Evolutionary conservation across 2,113 vertebrate species (phyloP).

Genomic region (Choloepus hoffmanni): DNA sequence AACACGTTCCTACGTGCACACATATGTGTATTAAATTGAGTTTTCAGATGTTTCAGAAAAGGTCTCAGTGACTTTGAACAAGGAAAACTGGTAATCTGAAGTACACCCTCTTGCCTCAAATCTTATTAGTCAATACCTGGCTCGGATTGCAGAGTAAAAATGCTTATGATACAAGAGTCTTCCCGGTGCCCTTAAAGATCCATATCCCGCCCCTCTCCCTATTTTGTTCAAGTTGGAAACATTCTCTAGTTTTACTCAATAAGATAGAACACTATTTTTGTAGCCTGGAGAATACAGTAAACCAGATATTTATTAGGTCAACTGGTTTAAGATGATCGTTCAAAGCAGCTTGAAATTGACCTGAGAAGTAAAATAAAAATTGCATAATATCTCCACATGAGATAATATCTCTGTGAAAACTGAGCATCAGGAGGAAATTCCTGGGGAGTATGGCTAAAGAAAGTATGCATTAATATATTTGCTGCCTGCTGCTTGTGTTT

Average conservation of each 20-base stretch:
- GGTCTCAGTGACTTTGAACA: neutral
- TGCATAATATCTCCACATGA: neutral
- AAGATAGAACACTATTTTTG: neutral
- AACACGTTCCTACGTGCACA: neutral
- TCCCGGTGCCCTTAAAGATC: neutral
- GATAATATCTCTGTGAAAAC: neutral
- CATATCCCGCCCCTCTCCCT: neutral
- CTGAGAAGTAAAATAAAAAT: neutral
- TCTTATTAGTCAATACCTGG: neutral
- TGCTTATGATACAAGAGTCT: neutral
- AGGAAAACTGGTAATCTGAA: neutral
- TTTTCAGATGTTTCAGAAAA: slow-evolving; percentile 1
- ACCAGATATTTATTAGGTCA: neutral
- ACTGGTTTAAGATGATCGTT: neutral
- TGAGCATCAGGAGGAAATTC: neutral
- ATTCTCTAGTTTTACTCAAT: neutral
- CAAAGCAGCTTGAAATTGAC: neutral
- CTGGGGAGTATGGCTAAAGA: neutral
- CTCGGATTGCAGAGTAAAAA: neutral
- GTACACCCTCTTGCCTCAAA: neutral
- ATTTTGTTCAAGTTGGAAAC: neutral
- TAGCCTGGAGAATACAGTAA: neutral
- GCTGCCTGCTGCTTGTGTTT: neutral
- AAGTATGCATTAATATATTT: neutral
- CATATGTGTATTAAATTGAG: neutral